Base-by-base conservation (phyloP, 2,797 vertebrate species). In the Megaceryle alcyon region DNA sequence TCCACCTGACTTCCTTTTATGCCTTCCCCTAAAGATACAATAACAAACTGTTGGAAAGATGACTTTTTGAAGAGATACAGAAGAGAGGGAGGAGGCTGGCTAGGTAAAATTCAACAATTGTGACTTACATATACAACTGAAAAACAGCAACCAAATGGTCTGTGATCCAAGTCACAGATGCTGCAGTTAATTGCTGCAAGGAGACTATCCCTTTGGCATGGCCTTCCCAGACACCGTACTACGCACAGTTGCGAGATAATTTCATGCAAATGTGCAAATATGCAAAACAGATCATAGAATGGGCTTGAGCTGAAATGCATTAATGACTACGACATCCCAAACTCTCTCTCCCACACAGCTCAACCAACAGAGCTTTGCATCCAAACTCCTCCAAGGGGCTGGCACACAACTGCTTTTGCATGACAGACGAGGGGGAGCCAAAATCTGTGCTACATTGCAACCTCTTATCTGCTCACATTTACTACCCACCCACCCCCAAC, bases 211-310 rank as follows among this genome's bases (percentile, higher is more conserved):
- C 69, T 51, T 51, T 14, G 44, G 56, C 54, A 5, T 3, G n/a
- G 79, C 60, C 51, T 57, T 83, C 43, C 46, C 73, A 81, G 68
- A 73, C 80, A 70, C 78, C 11, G 44, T 2, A 41, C 76, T 85
- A 63, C 5, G 0, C 79, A 91, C 2, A 0, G 63, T 48, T 43
- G 70, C 0, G 1, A 81, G 90, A 44, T 72, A 70, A 85, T 71
- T 77, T 43, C 31, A 82, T 63, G 89, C 77, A 94, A 92, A 92
- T 31, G 83, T 64, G 63, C 46, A 69, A 86, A 88, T 51, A 86
- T 11, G 63, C 63, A 92, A 56, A 91, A 23, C 90, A 95, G 71
- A 90, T 28, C n/a, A 9, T 26, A n/a, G 41, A 28, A 80, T 1
- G 16, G 61, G 54, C 71, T 92, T 14, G 44, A 80, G 68, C 72